Evolutionary conservation across 2,797 vertebrate species (phyloP).

Genomic region (Psittacula echo): DNA sequence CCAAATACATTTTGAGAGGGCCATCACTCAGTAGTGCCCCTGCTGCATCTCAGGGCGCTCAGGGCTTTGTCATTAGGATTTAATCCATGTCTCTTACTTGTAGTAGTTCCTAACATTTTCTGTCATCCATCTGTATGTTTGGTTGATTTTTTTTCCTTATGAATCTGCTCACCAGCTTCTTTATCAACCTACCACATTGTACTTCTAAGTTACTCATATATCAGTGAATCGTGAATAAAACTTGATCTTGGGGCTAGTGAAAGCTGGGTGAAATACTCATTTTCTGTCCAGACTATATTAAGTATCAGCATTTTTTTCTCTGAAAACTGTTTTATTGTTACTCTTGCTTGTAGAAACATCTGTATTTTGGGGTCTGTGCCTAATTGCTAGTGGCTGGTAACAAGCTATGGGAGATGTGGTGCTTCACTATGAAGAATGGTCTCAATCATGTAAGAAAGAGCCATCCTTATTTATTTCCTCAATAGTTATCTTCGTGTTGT

Average conservation of each 20-base stretch:
- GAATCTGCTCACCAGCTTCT: not conserved
- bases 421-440: not conserved
- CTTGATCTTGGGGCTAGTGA: not conserved
- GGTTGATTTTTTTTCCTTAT: fast-evolving
- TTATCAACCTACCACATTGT: not conserved
- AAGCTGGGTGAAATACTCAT: not conserved
- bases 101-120: not conserved
- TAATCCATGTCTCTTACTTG: not conserved
- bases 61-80: not conserved
- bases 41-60: not conserved
- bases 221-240: not conserved
- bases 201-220: not conserved
- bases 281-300: not conserved
- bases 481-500: not conserved
- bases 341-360: not conserved
- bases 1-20: not conserved
- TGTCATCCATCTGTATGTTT: not conserved
- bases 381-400: not conserved
- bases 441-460: not conserved
- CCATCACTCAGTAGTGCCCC: not conserved
- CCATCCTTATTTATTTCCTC: not conserved
- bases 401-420: not conserved
- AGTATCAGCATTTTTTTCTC: not conserved
- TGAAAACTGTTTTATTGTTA: not conserved
- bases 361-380: not conserved